These are phyloP conservation scores for Drosophila mayri DNA, from an alignment of 1,140 invertebrate genomes.

Conservation along the genomic window DNA sequence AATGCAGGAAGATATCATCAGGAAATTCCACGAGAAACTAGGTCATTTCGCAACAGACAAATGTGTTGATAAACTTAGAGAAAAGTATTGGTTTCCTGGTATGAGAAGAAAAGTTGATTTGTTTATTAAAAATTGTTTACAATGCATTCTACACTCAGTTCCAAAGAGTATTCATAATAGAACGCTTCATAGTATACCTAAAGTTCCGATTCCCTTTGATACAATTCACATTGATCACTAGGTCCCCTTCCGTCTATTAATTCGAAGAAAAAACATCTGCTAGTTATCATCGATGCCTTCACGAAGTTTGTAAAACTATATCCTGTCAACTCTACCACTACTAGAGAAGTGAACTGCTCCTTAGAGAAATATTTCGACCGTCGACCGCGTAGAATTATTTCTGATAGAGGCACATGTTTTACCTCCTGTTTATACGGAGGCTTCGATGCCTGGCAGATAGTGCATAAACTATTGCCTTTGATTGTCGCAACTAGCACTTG, in stretches of 20 bases:
- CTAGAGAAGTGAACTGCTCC: not conserved
- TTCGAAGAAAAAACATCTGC: not conserved
- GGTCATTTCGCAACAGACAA: too few relatives aligned
- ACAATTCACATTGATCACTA: constrained; percentile 7
- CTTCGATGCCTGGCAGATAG: too few relatives aligned
- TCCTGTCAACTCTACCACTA: too few relatives aligned
- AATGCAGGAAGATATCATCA: too few relatives aligned
- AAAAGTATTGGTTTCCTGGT: too few relatives aligned
- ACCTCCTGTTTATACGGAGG: too few relatives aligned
- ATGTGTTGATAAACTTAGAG: too few relatives aligned
- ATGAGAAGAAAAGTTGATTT: too few relatives aligned
- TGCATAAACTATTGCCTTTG: too few relatives aligned
- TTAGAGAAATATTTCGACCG: constrained; percentile 1
- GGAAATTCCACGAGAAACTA: too few relatives aligned
- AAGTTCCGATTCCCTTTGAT: not conserved
- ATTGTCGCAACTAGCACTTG: too few relatives aligned
- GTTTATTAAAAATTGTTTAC: too few relatives aligned
- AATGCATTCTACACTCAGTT: not conserved
- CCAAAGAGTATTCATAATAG: not conserved
- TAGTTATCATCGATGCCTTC: not conserved
- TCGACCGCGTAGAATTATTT: not conserved
- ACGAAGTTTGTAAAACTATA: not conserved
- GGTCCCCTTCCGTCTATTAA: not conserved
- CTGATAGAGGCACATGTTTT: not conserved
- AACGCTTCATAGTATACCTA: not conserved